Conservation (phyloP, 1,140 invertebrate genomes). For the Apis mellifera region Amel_HAv3.1 CM009935.2:1696001-1696500, state of each 20-base stretch:
- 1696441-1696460: too few relatives aligned
- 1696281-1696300: constrained; percentile 51
- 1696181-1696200: constrained; percentile 50
- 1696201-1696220: constrained; percentile 54
- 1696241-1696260: neutral
- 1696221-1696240: constrained; percentile 44
- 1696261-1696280: too few relatives aligned
- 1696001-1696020: constrained; percentile 50
- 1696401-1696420: constrained; percentile 1
- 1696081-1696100: constrained; percentile 33
- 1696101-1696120: constrained; percentile 46
- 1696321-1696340: neutral
- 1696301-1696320: constrained; percentile 6
- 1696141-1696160: constrained; percentile 44
- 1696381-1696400: neutral
- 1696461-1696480: too few relatives aligned
- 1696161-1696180: constrained; percentile 15
- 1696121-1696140: constrained; percentile 58
- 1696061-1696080: constrained; percentile 66
- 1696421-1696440: neutral
- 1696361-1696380: neutral
- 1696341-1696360: neutral
- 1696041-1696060: constrained; percentile 68
- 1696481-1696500: neutral
- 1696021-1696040: constrained; percentile 71